A percentile compares a stretch with the other conserved stretches of the same genome.
Conservation (phyloP, 2,797 vertebrate species). For the Xiphophorus birchmanni region DNA sequence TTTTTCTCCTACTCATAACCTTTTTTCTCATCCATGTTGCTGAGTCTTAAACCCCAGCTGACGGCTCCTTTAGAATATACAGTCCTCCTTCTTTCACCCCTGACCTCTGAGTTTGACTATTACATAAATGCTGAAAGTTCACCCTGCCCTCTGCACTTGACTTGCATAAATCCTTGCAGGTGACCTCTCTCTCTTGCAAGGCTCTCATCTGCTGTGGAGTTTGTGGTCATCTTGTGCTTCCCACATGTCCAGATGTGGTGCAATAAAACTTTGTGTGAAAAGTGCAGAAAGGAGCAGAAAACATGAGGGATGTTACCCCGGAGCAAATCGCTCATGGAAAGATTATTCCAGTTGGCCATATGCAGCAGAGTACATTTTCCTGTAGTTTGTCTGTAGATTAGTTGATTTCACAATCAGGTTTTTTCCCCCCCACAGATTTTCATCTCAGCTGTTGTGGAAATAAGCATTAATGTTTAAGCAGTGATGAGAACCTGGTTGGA, state of each 20-base stretch:
- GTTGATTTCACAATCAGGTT: background rate
- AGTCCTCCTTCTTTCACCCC: slow-evolving; percentile 35
- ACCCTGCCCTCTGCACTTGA: slow-evolving; percentile 32
- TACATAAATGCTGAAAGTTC: slow-evolving; percentile 49
- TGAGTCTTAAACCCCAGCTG: background rate
- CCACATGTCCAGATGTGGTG: slow-evolving; percentile 58
- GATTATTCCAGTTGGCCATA: slow-evolving; percentile 11
- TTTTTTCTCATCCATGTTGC: no score
- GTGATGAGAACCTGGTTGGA: slow-evolving; percentile 12
- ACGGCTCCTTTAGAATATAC: slow-evolving; percentile 4
- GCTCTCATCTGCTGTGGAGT: slow-evolving; percentile 30
- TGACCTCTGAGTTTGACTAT: slow-evolving; percentile 38
- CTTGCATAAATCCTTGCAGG: slow-evolving; percentile 56
- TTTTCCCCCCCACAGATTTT: background rate
- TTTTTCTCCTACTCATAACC: background rate
- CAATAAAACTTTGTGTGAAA: slow-evolving; percentile 49
- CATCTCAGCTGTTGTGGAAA: background rate
- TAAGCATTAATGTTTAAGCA: background rate
- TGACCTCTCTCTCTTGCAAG: slow-evolving; percentile 47
- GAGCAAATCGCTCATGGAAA: slow-evolving; percentile 43
- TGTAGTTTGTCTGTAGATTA: slow-evolving; percentile 23
- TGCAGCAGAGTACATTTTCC: slow-evolving; percentile 29
- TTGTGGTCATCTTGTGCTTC: slow-evolving; percentile 43
- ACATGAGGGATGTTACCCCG: slow-evolving; percentile 42
- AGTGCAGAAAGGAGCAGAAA: slow-evolving; percentile 37